Base-by-base conservation (phyloP, 1,140 invertebrate genomes). In the Metopolophium dirhodum region DNA sequence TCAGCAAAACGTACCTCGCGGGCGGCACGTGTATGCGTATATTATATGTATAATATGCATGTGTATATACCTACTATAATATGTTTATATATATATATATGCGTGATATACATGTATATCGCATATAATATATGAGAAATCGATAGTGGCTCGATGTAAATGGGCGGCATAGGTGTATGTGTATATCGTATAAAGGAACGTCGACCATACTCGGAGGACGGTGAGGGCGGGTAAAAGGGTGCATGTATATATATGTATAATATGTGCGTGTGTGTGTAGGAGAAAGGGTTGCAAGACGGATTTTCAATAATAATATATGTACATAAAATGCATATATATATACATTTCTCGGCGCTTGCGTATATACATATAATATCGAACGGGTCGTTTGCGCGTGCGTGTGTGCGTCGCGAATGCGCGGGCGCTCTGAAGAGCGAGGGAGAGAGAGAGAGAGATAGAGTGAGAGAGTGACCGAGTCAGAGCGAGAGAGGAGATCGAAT, bases 91-190 rank as follows among this genome's bases (percentile, higher is more conserved):
- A 49, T 49, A 49, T 49, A 51, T 51, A 51, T 51, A 49, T 49
- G 11, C 11, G 14, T 49, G 8, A 49, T 54, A 54, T 11, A 51
- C 11, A 18, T 51, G 18, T 51, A 51, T 51, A 30, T 61, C 26
- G 26, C 18, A 30, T 61, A 30, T 61, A 68, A 68, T 77, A 77
- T 77, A 77, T 87, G 45, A 87, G 45, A 88, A 88, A 88, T 88
- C 86, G 86, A 88, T 88, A 88, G 86, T 49, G 23, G 47, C 86
- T n/a, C 86, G 47, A 88, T 49, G 47, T 88, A 88, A 86, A 86
- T 86, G 85, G 85, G 85, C 41, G 23, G 85, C 85, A 22, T 23
- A 49, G 86, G 45, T 20, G 45, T 77, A n/a, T 68, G 26, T 68
- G 30, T 68, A 68, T 68, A 4, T 0, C 26, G 26, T 11, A 30